Conservation (phyloP, 2,113 vertebrate species). For the Microtus ochrogaster region DNA sequence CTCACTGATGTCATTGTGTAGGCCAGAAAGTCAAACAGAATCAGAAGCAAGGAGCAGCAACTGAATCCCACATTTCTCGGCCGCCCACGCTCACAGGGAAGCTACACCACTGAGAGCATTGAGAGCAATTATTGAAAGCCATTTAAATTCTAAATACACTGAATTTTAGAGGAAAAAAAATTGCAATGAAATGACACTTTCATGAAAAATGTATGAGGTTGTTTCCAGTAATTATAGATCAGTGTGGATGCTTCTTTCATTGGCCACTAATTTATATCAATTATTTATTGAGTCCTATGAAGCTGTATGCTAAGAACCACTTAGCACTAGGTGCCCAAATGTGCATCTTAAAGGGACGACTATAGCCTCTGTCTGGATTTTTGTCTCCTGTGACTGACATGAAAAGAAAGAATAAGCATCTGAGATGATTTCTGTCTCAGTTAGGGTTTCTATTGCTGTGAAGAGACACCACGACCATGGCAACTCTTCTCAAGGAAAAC, state of each 20-base stretch:
- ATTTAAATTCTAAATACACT: slow-evolving; percentile 74
- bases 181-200: slow-evolving; percentile 65
- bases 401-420: not conserved
- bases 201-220: slow-evolving; percentile 83
- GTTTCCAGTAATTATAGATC: slow-evolving; percentile 83
- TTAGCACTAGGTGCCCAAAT: slow-evolving; percentile 67
- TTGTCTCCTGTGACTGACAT: not conserved
- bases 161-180: slow-evolving; percentile 73
- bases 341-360: slow-evolving; percentile 57
- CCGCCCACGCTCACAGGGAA: not conserved
- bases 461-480: not conserved
- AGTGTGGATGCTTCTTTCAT: slow-evolving; percentile 72
- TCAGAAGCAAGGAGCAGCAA: not conserved
- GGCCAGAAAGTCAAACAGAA: not conserved
- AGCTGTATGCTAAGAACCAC: slow-evolving; percentile 68
- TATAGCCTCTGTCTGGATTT: not conserved
- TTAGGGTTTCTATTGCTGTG: not conserved
- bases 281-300: slow-evolving; percentile 78
- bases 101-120: not conserved
- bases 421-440: not conserved
- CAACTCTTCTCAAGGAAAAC: not conserved
- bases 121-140: slow-evolving; percentile 73
- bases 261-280: slow-evolving; percentile 83
- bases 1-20: not conserved
- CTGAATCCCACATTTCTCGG: not conserved